phyloP scores from a whole-genome alignment of 2,113 vertebrate species.

The Dendropsophus ebraccatus region DNA sequence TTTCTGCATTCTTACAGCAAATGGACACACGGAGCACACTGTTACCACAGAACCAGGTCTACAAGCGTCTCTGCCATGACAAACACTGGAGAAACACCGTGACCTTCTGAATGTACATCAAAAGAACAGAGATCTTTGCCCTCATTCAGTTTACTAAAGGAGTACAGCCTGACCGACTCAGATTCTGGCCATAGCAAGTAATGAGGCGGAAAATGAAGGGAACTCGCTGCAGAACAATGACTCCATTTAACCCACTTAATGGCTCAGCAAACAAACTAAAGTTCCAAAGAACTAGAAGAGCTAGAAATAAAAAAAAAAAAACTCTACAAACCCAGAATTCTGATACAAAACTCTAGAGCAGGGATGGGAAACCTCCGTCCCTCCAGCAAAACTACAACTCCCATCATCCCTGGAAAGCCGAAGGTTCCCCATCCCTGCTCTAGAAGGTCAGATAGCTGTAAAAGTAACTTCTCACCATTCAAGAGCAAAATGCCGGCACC shows the following conservation, averaged over 20 bases:
- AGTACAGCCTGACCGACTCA: constrained; percentile 51
- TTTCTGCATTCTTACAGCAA: not conserved
- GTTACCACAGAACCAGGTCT: not conserved
- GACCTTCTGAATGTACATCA: constrained; percentile 56
- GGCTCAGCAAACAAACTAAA: not conserved
- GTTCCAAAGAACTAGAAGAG: not conserved
- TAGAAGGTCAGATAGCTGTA: too few species aligned
- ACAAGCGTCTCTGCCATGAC: not conserved
- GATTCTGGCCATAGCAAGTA: constrained; percentile 37
- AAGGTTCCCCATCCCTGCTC: too few species aligned
- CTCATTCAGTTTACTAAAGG: constrained; percentile 61
- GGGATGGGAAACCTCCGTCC: too few species aligned
- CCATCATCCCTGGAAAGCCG: too few species aligned
- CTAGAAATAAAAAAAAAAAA: too few species aligned
- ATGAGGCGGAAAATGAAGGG: constrained; percentile 30
- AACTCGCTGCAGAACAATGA: constrained; percentile 29
- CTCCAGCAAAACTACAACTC: too few species aligned
- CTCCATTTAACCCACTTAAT: constrained; percentile 5
- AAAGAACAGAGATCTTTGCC: constrained; percentile 61
- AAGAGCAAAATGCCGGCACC: not conserved
- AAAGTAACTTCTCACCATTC: not conserved
- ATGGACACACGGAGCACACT: not conserved
- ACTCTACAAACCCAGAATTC: not conserved
- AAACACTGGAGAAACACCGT: constrained; percentile 44
- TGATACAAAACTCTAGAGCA: too few species aligned